phyloP scores from a whole-genome alignment of 2,797 vertebrate species.

The Crypturellus tataupa region DNA sequence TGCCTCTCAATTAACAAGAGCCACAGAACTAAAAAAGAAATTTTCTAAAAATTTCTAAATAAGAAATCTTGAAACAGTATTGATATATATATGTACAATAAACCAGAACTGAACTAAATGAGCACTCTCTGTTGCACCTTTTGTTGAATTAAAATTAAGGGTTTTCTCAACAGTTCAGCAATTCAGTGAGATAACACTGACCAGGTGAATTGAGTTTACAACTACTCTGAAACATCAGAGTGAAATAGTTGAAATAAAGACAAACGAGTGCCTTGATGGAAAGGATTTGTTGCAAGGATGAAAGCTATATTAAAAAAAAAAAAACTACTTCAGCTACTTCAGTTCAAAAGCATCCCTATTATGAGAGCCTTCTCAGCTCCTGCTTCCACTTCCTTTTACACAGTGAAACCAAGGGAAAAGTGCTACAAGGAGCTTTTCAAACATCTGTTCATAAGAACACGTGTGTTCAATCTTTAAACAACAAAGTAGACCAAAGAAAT shows the following conservation, averaged over 20 bases:
- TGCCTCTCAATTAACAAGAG: background rate
- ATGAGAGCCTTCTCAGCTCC: background rate
- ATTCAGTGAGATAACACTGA: background rate
- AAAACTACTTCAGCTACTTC: background rate
- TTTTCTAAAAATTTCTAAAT: background rate
- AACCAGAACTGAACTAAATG: background rate
- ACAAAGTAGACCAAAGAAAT: background rate
- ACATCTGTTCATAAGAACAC: background rate
- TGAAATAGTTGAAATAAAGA: background rate
- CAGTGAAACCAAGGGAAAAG: background rate
- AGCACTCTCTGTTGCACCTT: background rate
- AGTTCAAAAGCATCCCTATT: background rate
- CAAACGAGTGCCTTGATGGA: background rate
- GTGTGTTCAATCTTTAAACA: background rate
- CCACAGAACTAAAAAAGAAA: background rate
- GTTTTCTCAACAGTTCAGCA: background rate
- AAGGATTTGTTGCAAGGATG: background rate
- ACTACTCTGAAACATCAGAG: background rate
- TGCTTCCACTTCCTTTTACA: background rate
- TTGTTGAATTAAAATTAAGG: background rate
- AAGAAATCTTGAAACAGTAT: background rate
- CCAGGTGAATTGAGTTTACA: background rate
- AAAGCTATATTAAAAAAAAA: background rate
- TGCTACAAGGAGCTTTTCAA: background rate
- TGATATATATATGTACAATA: background rate